Conservation (phyloP, 2,113 vertebrate species). For the Clupea harengus region DNA sequence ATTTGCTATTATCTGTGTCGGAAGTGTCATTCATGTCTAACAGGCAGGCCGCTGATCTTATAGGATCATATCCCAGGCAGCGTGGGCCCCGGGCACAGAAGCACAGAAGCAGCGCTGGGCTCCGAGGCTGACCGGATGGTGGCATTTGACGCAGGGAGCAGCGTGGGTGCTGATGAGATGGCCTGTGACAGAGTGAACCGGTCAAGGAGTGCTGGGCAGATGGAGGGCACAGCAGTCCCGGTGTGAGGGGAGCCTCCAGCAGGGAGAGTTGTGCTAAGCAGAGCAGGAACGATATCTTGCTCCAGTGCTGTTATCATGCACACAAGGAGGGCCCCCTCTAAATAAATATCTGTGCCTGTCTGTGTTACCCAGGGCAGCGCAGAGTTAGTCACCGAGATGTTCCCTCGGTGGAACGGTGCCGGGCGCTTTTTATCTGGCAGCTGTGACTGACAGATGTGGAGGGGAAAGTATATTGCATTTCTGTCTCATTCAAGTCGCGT, state of each 20-base stretch:
- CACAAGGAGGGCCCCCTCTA: background rate
- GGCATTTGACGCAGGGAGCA: slow-evolving; percentile 38
- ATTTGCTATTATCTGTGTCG: too few relatives aligned
- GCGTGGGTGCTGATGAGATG: slow-evolving; percentile 42
- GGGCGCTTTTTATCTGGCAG: background rate
- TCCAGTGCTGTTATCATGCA: slow-evolving; percentile 18
- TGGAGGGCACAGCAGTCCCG: slow-evolving; percentile 34
- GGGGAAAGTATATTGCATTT: background rate
- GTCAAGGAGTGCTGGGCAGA: slow-evolving; percentile 37
- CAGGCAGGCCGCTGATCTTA: background rate
- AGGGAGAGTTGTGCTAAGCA: slow-evolving; percentile 25
- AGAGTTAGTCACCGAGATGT: background rate
- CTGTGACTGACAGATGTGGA: slow-evolving; percentile 9
- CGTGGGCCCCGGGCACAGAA: background rate
- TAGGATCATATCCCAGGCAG: slow-evolving; percentile 21
- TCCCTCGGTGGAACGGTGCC: background rate
- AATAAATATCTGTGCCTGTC: slow-evolving; percentile 27
- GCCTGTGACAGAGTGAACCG: slow-evolving; percentile 33
- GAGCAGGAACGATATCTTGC: slow-evolving; percentile 17
- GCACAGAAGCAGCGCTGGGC: slow-evolving; percentile 5
- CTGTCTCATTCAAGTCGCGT: background rate
- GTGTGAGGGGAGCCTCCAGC: slow-evolving; percentile 1
- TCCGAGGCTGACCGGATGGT: slow-evolving; percentile 27
- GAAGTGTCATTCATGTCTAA: too few relatives aligned
- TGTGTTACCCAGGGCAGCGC: background rate